These are phyloP conservation scores for Luscinia luscinia DNA, from an alignment of 2,797 vertebrate species.

Conservation along the genomic window DNA sequence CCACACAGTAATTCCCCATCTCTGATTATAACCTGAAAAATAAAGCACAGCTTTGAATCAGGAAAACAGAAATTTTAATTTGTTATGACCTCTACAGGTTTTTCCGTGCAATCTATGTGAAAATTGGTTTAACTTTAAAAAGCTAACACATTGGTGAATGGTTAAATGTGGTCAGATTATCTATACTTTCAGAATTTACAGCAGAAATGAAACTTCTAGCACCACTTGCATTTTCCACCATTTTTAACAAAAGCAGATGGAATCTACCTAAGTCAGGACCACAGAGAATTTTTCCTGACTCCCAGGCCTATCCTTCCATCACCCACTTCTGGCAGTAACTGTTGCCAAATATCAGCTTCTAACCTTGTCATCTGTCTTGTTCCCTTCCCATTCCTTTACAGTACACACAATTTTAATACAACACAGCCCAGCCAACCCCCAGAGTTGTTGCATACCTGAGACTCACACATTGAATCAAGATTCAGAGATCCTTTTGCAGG, in stretches of 20 bases:
- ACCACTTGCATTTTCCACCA: neutral
- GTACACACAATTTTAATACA: neutral
- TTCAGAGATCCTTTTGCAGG: constrained; percentile 64
- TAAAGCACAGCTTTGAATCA: neutral
- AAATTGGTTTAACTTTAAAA: neutral
- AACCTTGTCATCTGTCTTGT: neutral
- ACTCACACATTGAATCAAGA: constrained; percentile 92
- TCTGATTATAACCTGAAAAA: constrained; percentile 88
- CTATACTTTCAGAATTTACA: neutral
- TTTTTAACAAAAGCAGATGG: neutral
- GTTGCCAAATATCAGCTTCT: neutral
- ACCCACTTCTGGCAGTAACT: neutral
- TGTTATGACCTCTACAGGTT: neutral
- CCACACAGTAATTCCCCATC: constrained; percentile 91
- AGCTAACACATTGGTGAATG: neutral
- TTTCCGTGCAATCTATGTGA: neutral
- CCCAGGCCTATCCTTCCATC: neutral
- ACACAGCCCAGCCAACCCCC: neutral
- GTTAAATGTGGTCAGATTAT: neutral
- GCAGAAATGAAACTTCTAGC: neutral
- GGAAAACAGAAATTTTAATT: neutral
- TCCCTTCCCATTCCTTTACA: neutral
- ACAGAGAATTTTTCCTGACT: neutral
- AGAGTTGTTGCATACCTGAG: constrained; percentile 83
- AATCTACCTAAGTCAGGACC: neutral